These are phyloP conservation scores for Microcebus ravelobensis DNA, from an alignment of 2,113 vertebrate species.

Conservation along the genomic window DNA sequence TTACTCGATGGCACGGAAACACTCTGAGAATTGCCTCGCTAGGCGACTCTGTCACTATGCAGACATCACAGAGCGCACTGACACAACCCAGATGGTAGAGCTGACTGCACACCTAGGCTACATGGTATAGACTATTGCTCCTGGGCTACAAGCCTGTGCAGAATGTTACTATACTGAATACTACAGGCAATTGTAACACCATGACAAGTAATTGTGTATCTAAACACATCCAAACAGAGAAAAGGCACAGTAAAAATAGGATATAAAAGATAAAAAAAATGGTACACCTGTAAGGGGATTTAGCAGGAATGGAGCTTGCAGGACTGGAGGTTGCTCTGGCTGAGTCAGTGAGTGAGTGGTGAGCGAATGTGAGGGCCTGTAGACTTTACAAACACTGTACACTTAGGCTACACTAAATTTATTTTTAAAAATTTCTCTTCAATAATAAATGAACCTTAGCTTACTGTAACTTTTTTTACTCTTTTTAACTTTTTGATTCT, in stretches of 20 bases:
- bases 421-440: neutral
- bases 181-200: neutral
- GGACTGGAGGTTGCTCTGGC: neutral
- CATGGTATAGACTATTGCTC: too few relatives aligned
- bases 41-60: neutral
- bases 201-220: neutral
- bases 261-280: neutral
- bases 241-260: neutral
- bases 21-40: neutral
- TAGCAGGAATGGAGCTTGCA: neutral
- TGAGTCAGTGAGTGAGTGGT: neutral
- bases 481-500: neutral
- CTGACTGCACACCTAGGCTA: neutral
- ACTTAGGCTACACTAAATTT: neutral
- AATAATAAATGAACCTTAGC: neutral
- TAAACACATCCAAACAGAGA: neutral
- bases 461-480: neutral
- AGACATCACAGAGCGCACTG: neutral
- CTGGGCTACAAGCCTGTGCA: neutral
- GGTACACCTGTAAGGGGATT: neutral
- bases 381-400: neutral
- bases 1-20: neutral
- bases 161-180: neutral
- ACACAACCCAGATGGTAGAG: neutral
- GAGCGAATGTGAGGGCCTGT: neutral